A percentile compares a stretch with the other conserved stretches of the same genome.
These are phyloP conservation scores for Pteruthius melanotis DNA, from an alignment of 2,113 vertebrate genomes.

Conservation along the genomic window DNA sequence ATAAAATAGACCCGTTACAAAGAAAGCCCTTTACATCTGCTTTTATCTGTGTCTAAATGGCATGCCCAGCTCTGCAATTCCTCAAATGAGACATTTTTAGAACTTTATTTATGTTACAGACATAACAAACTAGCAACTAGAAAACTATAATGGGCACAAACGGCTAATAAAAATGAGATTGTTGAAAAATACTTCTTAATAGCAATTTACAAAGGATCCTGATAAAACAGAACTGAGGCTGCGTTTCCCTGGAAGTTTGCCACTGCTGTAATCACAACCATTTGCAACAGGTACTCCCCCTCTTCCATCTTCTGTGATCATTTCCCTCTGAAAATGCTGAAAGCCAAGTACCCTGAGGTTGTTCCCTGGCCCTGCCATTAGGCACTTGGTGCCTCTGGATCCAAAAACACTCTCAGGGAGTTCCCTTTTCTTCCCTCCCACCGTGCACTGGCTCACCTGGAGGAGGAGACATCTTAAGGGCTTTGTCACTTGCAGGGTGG, in stretches of 20 bases:
- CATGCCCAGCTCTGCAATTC: conserved; percentile 75
- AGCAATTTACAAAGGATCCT: conserved; percentile 71
- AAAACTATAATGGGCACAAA: conserved; percentile 84
- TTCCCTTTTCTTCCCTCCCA: not conserved
- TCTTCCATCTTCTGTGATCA: conserved; percentile 27
- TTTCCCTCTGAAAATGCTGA: conserved; percentile 13
- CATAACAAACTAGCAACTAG: conserved; percentile 82
- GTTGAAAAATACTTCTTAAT: conserved; percentile 82
- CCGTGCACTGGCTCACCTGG: not conserved
- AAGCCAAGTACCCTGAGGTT: not conserved
- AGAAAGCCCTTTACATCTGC: conserved; percentile 70
- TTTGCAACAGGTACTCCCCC: conserved; percentile 62
- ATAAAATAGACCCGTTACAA: conserved; percentile 77
- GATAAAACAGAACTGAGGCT: conserved; percentile 69
- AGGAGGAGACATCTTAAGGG: not conserved
- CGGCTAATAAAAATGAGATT: conserved; percentile 82
- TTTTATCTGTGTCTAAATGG: conserved; percentile 80
- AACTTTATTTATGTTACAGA: conserved; percentile 83
- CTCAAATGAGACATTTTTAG: conserved; percentile 85
- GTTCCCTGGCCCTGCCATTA: not conserved
- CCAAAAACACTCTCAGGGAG: not conserved
- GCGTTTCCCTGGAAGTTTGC: conserved; percentile 66
- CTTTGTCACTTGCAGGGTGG: not conserved
- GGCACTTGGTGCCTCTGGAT: not conserved
- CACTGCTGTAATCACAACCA: conserved; percentile 42